phyloP scores from a whole-genome alignment of 2,113 vertebrate genomes.

The Butorides virescens region DNA sequence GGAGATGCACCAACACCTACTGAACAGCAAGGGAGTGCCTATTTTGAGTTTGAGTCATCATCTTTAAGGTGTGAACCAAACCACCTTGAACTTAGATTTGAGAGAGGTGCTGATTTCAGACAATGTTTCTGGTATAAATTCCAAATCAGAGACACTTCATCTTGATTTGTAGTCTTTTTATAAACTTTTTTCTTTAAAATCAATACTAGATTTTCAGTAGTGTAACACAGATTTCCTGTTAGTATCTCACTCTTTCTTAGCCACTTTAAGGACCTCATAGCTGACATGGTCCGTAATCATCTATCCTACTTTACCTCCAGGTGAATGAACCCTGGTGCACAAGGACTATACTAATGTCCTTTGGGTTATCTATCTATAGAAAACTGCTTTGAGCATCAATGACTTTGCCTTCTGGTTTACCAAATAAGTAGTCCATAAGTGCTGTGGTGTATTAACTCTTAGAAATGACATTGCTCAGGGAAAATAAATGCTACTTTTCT shows the following conservation, averaged over 20 bases:
- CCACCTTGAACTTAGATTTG: not conserved
- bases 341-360: not conserved
- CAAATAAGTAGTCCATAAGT: not conserved
- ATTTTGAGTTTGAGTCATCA: not conserved
- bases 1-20: not conserved
- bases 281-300: not conserved
- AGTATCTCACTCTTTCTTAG: not conserved
- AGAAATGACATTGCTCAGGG: not conserved
- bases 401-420: not conserved
- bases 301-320: not conserved
- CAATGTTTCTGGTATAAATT: not conserved
- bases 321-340: not conserved
- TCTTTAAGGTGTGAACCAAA: not conserved
- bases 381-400: not conserved
- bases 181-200: not conserved
- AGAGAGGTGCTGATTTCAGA: not conserved
- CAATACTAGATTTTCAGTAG: not conserved
- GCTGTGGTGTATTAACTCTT: not conserved
- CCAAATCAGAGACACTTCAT: not conserved
- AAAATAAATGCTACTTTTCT: not conserved
- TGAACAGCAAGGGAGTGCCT: rapidly evolving
- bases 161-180: not conserved
- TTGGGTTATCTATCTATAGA: not conserved
- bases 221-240: not conserved
- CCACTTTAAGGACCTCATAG: not conserved